A percentile compares a stretch with the other conserved stretches of the same genome.
These are phyloP conservation scores for Osmoderma eremita DNA, from an alignment of 2,888 invertebrate species.

Conservation along the genomic window DNA sequence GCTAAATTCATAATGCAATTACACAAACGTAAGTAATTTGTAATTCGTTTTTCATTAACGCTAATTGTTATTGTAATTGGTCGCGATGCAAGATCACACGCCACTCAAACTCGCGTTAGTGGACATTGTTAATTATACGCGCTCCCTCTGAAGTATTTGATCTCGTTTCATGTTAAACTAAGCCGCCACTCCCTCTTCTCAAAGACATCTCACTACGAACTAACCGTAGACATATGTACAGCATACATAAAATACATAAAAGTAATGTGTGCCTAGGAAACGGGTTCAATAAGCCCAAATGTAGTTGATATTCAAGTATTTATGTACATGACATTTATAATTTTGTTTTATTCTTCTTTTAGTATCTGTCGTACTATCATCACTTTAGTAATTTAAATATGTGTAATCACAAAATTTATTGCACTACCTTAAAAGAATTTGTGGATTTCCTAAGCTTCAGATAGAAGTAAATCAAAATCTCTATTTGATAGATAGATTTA, in stretches of 20 bases:
- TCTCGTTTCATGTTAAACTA: conserved; percentile 47
- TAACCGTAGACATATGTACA: neutral
- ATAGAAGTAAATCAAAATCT: too few species aligned
- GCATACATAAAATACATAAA: too few species aligned
- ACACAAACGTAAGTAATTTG: conserved; percentile 54
- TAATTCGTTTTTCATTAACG: conserved; percentile 60
- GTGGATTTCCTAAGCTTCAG: too few species aligned
- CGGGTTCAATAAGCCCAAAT: too few species aligned
- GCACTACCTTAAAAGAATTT: too few species aligned
- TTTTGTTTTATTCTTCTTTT: too few species aligned
- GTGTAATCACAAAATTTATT: too few species aligned
- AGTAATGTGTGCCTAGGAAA: too few species aligned
- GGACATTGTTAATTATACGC: conserved; percentile 60
- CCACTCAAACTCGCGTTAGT: conserved; percentile 59
- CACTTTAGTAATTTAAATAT: too few species aligned
- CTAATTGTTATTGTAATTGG: conserved; percentile 59
- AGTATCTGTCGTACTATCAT: too few species aligned
- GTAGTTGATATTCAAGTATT: neutral
- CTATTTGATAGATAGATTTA: too few species aligned
- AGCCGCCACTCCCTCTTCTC: conserved; percentile 48
- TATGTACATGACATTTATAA: neutral
- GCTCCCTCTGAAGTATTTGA: conserved; percentile 52
- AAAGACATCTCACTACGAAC: conserved; percentile 44
- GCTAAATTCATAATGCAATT: conserved; percentile 53
- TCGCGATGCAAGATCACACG: conserved; percentile 56